Evolutionary conservation across 2,113 vertebrate genomes (phyloP).

Genomic region (Sinocyclocheilus maitianheensis): DNA sequence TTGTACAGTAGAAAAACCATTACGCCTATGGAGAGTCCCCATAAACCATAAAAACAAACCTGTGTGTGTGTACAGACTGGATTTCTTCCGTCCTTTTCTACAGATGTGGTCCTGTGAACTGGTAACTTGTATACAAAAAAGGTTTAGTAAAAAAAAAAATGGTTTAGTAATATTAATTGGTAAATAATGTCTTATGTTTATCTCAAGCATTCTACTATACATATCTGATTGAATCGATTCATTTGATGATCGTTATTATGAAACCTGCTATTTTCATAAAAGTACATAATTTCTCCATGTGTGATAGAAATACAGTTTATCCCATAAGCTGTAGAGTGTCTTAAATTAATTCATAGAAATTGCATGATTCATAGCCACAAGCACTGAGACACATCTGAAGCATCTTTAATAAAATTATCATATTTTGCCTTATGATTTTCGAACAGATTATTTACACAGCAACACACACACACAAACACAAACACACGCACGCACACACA

Average conservation of each 20-base stretch:
- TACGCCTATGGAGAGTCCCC: too few species aligned
- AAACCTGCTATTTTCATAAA: not conserved
- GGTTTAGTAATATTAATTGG: too few species aligned
- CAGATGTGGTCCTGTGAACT: too few species aligned
- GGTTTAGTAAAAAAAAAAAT: too few species aligned
- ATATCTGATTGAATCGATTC: not conserved
- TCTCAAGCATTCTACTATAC: not conserved
- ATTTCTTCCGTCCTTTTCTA: too few species aligned
- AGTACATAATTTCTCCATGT: not conserved
- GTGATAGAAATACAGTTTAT: not conserved
- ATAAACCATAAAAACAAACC: too few species aligned
- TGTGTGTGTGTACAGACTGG: too few species aligned
- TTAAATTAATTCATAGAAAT: not conserved
- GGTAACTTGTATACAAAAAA: too few species aligned
- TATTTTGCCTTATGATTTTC: constrained; percentile 21
- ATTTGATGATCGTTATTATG: not conserved
- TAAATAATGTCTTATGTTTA: not conserved
- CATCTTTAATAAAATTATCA: not conserved
- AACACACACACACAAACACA: constrained; percentile 42
- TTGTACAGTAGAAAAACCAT: too few species aligned
- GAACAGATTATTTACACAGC: constrained; percentile 1
- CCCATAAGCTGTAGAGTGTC: not conserved
- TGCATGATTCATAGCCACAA: not conserved
- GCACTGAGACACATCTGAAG: not conserved
- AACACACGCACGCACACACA: not conserved